A percentile compares a stretch with the other conserved stretches of the same genome.
phyloP scores from a whole-genome alignment of 1,140 invertebrate species.

The Leptonema lineaticorne region DNA sequence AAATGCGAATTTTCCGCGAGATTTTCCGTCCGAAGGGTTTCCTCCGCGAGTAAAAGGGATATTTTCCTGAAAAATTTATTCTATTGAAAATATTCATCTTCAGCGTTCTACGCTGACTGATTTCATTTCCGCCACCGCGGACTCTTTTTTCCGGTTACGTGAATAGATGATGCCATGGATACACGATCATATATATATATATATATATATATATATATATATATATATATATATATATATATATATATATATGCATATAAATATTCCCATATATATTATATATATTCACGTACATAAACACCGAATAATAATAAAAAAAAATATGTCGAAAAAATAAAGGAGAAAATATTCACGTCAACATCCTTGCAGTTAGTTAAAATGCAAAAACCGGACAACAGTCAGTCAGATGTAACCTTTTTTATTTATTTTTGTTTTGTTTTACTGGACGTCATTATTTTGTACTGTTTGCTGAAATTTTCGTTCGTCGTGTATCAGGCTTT shows the following conservation, averaged over 20 bases:
- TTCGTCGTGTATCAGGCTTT: too few species aligned
- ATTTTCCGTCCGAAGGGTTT: slow-evolving; percentile 19
- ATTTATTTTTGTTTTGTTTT: too few species aligned
- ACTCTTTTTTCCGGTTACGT: slow-evolving; percentile 20
- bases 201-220: background rate
- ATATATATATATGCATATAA: too few species aligned
- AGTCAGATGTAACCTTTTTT: too few species aligned
- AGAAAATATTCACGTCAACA: background rate
- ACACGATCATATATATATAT: background rate
- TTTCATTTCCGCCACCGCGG: slow-evolving; percentile 20
- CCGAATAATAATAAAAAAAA: too few species aligned
- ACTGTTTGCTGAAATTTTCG: too few species aligned
- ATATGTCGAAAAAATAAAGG: too few species aligned
- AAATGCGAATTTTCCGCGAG: slow-evolving; percentile 13
- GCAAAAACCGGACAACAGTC: too few species aligned
- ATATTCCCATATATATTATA: too few species aligned
- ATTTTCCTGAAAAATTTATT: slow-evolving; percentile 22
- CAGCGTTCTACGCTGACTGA: slow-evolving; percentile 21
- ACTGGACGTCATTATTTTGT: too few species aligned
- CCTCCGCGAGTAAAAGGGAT: background rate
- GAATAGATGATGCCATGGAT: slow-evolving; percentile 23
- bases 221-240: background rate
- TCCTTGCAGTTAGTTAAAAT: too few species aligned
- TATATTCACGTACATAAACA: too few species aligned
- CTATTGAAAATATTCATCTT: slow-evolving; percentile 28